A percentile compares a stretch with the other conserved stretches of the same genome.
Conservation (phyloP, 2,797 vertebrate species). For the Cichlasoma orientale region DNA sequence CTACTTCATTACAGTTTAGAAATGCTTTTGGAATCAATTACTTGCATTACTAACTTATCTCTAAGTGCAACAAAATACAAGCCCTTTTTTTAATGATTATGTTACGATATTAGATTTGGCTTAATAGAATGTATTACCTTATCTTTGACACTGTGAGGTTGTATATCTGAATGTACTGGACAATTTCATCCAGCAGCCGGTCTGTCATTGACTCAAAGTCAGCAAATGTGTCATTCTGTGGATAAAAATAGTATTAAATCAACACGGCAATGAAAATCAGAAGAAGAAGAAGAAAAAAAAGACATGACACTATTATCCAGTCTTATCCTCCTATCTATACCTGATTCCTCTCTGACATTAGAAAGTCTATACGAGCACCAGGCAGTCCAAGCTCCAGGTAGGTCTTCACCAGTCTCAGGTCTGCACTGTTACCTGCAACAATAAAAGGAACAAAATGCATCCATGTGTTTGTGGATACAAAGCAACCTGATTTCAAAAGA, state of each 20-base stretch:
- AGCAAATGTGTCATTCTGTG: conserved; percentile 98
- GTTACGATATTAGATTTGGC: neutral
- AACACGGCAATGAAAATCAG: neutral
- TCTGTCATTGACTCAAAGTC: conserved; percentile 99
- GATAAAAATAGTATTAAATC: conserved; percentile 49
- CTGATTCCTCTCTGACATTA: conserved; percentile 99
- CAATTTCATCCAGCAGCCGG: conserved; percentile 96
- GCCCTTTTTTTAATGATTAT: neutral
- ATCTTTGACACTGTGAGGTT: conserved; percentile 96
- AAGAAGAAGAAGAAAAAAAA: rapidly evolving
- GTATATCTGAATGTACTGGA: conserved; percentile 99
- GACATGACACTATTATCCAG: neutral
- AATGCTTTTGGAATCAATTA: neutral
- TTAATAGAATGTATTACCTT: conserved; percentile 82
- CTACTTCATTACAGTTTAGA: neutral
- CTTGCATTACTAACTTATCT: neutral
- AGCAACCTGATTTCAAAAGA: neutral
- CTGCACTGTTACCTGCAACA: conserved; percentile 93
- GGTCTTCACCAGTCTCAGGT: conserved; percentile 96
- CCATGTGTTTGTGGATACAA: neutral
- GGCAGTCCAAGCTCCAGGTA: conserved; percentile 97
- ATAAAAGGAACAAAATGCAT: neutral
- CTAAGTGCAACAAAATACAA: neutral
- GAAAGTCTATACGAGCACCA: conserved; percentile 94
- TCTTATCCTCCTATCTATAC: conserved; percentile 55